Evolutionary conservation across 2,113 vertebrate genomes (phyloP), one percentile per base, ranked within the genome.

Genomic region (Aldabrachelys gigantea): DNA sequence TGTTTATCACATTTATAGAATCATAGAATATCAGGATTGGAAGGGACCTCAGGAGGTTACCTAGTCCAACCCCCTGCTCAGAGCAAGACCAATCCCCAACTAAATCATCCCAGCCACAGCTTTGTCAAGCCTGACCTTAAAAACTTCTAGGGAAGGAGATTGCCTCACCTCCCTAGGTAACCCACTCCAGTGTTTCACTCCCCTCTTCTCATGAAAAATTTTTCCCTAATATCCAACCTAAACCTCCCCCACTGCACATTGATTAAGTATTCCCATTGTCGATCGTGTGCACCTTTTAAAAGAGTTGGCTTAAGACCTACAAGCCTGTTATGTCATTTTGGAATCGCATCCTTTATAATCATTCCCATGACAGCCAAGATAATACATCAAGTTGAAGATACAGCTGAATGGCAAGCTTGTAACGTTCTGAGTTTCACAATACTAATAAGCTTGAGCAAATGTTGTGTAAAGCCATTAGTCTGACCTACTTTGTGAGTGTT

Each of bases 371-470:
- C 5, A 76, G 5, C 12, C 38, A 75, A 41, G 47, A 75, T 17
- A 82, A 91, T 31, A 41, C 41, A 19, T 24, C 78, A 35, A 4
- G 10, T 49, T 27, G n/a, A 22, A 53, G 84, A 29, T 9, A 56
- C 1, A 92, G 24, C 38, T 1, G 0, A 82, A 49, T 1, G 4
- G 41, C 0, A 0, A 16, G 22, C 35, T 3, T 0, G 9, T 29
- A 52, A 0, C 0, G 56, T 80, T 35, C 65, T 14, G 12, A 49
- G 62, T 85, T 31, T 84, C 69, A 78, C 41, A 2, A 81, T 59
- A 53, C 41, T 50, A 49, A 69, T 44, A 1, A 0, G 17, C 59
- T 87, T 80, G 49, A 53, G 27, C 8, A 76, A 47, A 12, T 24
- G 8, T 8, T 92, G 87, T 24, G 53, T 21, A 78, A 44, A 53